Conservation (phyloP, 2,888 invertebrate species). For the Pandemis heparana region DNA sequence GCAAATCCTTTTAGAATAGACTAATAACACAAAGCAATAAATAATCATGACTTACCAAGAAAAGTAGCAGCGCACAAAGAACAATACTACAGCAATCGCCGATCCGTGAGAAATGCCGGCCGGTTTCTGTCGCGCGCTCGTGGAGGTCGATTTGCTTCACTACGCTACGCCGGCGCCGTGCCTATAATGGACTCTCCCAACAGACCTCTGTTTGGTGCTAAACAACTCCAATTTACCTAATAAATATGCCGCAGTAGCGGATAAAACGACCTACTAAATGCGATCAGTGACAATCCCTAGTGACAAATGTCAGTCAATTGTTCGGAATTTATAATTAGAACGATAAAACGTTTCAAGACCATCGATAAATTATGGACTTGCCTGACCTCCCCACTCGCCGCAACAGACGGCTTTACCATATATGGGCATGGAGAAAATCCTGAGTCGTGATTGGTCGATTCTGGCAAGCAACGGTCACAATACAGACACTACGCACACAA, state of each 20-base stretch:
- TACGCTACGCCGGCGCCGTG: conserved; percentile 75
- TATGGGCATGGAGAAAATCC: conserved; percentile 92
- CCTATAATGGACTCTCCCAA: conserved; percentile 71
- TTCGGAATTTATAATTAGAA: conserved; percentile 69
- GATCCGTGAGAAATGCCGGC: conserved; percentile 80
- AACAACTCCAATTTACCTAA: conserved; percentile 60
- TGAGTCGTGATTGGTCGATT: conserved; percentile 87
- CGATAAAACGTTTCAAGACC: conserved; percentile 59
- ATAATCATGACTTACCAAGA: conserved; percentile 63
- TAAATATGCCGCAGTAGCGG: conserved; percentile 55
- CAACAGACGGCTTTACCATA: conserved; percentile 90
- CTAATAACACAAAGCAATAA: conserved; percentile 25
- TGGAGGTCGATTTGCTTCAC: conserved; percentile 77
- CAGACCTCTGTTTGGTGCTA: conserved; percentile 68
- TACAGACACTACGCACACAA: conserved; percentile 67
- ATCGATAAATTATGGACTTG: conserved; percentile 67
- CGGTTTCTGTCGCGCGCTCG: conserved; percentile 71
- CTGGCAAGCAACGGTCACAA: conserved; percentile 81
- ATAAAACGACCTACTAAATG: conserved; percentile 64
- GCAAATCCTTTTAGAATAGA: background rate
- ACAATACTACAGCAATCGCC: conserved; percentile 65
- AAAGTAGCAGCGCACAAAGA: conserved; percentile 57
- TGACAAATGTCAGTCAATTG: conserved; percentile 63
- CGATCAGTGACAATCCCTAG: conserved; percentile 53
- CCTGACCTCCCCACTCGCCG: conserved; percentile 80